Base-by-base conservation (phyloP, 2,113 vertebrate genomes). In the Amblyopsis rosae region DNA sequence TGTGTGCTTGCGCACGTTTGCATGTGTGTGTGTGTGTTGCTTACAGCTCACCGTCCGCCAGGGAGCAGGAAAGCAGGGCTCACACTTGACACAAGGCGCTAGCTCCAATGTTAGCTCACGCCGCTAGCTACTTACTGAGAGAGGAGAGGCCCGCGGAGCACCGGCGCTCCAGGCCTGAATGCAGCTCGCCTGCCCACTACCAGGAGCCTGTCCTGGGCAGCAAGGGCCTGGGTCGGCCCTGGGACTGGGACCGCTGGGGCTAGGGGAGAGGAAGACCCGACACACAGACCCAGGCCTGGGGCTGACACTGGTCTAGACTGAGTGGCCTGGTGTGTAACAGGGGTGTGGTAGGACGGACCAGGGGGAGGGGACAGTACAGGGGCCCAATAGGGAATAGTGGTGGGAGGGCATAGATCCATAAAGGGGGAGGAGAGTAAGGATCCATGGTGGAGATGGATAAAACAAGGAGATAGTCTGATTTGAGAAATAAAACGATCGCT, bases 91-190 rank as follows among this genome's bases (percentile, higher is more conserved):
- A 77, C 78, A 60, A 33, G 55, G 32, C 17, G 59, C 19, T 19
- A 19, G 19, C 19, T 19, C 19, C 19, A 19, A 19, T 19, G 19
- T 82, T 62, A 67, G 51, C 46, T 77, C 68, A 70, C 32, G 4
- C 35, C 15, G 79, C 87, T 96, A 95, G 79, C 87, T 96, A 95
- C 93, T 96, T 94, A 95, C 92, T 92, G 91, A 94, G 80, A 94
- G 81, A 56, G 91, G 89, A 81, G 92, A 87, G 9, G 90, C 86
- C 90, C 91, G 88, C 88, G 91, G 85, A 85, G 90, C 87, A 86
- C 79, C 90, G 77, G 88, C 82, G 93, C 91, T 90, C 80, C 91
- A 92, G 84, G 91, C 92, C 84, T 93, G 92, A 82, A 82, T 71
- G 90, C 92, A 93, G 83, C 64, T 92, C 85, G 81, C 84, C 76